A percentile compares a stretch with the other conserved stretches of the same genome.
Conservation (phyloP, 2,888 invertebrate genomes). For the Enchytraeus crypticus region DNA sequence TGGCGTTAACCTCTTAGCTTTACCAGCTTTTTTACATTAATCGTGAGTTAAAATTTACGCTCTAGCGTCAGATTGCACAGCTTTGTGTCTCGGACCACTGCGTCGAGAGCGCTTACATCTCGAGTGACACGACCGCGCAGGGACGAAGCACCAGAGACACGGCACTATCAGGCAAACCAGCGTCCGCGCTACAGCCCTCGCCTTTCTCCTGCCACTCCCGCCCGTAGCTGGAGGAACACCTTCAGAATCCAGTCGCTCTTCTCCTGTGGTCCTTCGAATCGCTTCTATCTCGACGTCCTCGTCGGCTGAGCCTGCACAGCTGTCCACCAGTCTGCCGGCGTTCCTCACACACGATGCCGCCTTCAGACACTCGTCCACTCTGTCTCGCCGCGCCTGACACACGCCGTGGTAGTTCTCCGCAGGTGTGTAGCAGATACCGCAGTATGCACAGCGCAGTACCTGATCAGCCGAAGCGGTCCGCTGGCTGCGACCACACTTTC, state of each 20-base stretch:
- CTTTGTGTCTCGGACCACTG: too few species aligned
- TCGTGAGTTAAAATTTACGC: too few species aligned
- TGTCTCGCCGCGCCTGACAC: conserved; percentile 67
- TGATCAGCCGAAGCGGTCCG: too few species aligned
- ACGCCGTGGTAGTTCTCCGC: conserved; percentile 75
- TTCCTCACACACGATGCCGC: conserved; percentile 76
- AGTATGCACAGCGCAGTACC: conserved; percentile 54
- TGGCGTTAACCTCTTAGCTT: too few species aligned
- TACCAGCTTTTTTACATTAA: too few species aligned
- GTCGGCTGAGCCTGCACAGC: conserved; percentile 84
- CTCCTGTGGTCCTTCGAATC: too few species aligned
- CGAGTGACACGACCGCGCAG: conserved; percentile 74
- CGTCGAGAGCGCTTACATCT: too few species aligned
- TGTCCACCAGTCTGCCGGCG: conserved; percentile 82
- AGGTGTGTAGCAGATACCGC: conserved; percentile 59
- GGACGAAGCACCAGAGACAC: conserved; percentile 86
- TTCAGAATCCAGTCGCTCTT: too few species aligned
- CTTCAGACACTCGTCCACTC: conserved; percentile 66
- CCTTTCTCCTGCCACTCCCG: conserved; percentile 43
- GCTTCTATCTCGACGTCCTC: too few species aligned
- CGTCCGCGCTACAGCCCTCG: conserved; percentile 68
- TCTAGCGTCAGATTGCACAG: too few species aligned
- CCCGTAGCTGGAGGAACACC: conserved; percentile 63
- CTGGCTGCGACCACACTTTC: too few species aligned
- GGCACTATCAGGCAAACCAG: conserved; percentile 78